These are phyloP conservation scores for Yasuhikotakia modesta DNA, from an alignment of 2,797 vertebrate genomes.

Conservation along the genomic window DNA sequence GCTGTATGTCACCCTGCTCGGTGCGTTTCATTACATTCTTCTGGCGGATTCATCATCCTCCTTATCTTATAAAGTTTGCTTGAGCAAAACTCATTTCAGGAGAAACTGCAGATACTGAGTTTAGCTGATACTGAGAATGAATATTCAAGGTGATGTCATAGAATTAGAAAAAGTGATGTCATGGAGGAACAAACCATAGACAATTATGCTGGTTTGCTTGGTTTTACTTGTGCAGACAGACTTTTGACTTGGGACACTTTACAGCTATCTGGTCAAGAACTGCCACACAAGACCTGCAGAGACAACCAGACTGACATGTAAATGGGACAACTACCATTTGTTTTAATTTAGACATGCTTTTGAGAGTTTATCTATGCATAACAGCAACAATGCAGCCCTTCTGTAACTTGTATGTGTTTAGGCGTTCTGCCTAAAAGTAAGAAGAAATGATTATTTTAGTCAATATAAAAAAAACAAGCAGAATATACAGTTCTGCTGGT, in stretches of 20 bases:
- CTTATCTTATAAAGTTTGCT: slow-evolving; percentile 58
- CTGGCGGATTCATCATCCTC: slow-evolving; percentile 68
- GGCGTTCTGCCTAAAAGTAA: neutral
- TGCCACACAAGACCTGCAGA: neutral
- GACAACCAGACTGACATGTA: neutral
- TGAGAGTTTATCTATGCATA: neutral
- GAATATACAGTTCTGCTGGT: neutral
- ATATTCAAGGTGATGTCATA: slow-evolving; percentile 10
- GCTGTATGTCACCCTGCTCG: slow-evolving; percentile 37
- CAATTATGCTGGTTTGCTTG: neutral
- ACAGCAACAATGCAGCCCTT: too few relatives aligned
- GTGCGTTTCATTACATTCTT: slow-evolving; percentile 66
- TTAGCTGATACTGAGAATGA: slow-evolving; percentile 12
- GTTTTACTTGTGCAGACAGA: neutral
- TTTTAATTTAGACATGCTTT: neutral
- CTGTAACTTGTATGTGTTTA: neutral
- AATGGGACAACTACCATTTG: neutral
- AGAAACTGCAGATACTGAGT: neutral
- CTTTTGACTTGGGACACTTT: neutral
- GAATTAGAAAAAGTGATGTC: slow-evolving; percentile 1
- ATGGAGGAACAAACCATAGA: neutral
- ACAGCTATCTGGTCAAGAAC: neutral
- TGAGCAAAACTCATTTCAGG: slow-evolving; percentile 27
- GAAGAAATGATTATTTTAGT: neutral
- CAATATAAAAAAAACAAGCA: neutral